Percentiles rank a stretch among this genome's conserved stretches.
phyloP scores from a whole-genome alignment of 2,888 invertebrate genomes.

The Cyclophora punctaria region DNA sequence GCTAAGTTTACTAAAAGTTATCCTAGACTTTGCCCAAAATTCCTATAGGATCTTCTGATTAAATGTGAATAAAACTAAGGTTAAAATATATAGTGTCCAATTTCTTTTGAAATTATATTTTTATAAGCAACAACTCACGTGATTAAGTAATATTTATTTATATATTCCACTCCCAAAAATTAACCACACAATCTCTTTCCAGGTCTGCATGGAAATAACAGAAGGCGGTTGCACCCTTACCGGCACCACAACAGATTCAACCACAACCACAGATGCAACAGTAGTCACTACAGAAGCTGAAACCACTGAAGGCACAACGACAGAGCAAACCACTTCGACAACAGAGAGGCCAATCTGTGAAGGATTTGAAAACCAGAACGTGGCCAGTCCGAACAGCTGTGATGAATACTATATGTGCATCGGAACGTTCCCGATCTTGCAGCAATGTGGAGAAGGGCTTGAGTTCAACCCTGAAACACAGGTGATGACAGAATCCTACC shows the following conservation, averaged over 20 bases:
- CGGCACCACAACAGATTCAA: neutral
- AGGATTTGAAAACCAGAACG: slow-evolving; percentile 9
- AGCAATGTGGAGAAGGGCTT: slow-evolving; percentile 22
- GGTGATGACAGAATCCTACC: slow-evolving; percentile 11
- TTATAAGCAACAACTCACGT: no score
- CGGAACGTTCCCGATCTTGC: slow-evolving; percentile 11
- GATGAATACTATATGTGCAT: slow-evolving; percentile 21
- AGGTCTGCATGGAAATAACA: slow-evolving; percentile 17
- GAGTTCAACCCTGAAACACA: slow-evolving; percentile 22
- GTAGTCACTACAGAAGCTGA: neutral
- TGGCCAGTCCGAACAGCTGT: slow-evolving; percentile 14
- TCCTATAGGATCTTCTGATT: no score
- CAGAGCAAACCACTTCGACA: neutral
- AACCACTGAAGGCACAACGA: no score
- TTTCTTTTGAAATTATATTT: no score
- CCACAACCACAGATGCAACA: neutral
- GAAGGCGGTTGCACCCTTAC: slow-evolving; percentile 24
- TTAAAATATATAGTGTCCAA: no score
- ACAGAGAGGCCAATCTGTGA: slow-evolving; percentile 3
- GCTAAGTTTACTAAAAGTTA: no score
- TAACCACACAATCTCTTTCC: slow-evolving; percentile 1
- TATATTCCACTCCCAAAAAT: no score
- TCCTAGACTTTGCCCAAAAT: no score
- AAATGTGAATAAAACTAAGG: no score
- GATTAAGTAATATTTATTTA: no score